phyloP scores from a whole-genome alignment of 2,888 invertebrate species.

The Spicauda simplicius region DNA sequence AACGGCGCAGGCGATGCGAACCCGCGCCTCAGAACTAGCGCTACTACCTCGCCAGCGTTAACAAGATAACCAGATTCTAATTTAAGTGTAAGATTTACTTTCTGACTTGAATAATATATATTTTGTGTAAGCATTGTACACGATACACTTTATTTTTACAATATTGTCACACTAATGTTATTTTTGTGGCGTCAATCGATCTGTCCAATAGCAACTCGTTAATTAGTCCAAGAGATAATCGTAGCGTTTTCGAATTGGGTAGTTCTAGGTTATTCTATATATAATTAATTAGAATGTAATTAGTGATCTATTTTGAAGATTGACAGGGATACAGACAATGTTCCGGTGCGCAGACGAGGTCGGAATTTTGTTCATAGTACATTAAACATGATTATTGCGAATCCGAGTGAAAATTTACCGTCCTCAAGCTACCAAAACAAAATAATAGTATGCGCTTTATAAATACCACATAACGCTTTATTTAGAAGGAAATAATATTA shows the following conservation, averaged over 20 bases:
- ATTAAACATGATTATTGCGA: constrained; percentile 4
- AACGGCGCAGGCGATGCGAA: not conserved
- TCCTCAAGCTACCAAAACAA: constrained; percentile 17
- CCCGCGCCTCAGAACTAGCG: not conserved
- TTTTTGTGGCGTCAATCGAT: constrained; percentile 69
- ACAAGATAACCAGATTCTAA: constrained; percentile 21
- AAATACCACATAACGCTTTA: constrained; percentile 18
- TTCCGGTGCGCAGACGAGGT: constrained; percentile 10
- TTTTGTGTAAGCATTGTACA: constrained; percentile 54
- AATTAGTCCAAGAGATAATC: constrained; percentile 50
- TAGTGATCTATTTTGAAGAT: constrained; percentile 49
- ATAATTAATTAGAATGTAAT: constrained; percentile 42
- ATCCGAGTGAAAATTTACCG: constrained; percentile 15
- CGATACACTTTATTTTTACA: constrained; percentile 49
- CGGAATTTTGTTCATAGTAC: constrained; percentile 17
- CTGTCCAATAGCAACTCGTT: constrained; percentile 69
- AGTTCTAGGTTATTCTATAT: constrained; percentile 45
- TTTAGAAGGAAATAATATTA: constrained; percentile 13
- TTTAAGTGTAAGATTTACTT: constrained; percentile 33
- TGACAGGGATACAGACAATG: constrained; percentile 47
- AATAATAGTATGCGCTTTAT: constrained; percentile 12
- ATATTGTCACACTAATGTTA: constrained; percentile 51
- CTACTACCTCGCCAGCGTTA: not conserved
- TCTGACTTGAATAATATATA: constrained; percentile 37
- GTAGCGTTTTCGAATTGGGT: constrained; percentile 48